A percentile compares a stretch with the other conserved stretches of the same genome.
phyloP scores from a whole-genome alignment of 2,797 vertebrate species.

The Anguilla obscura region DNA sequence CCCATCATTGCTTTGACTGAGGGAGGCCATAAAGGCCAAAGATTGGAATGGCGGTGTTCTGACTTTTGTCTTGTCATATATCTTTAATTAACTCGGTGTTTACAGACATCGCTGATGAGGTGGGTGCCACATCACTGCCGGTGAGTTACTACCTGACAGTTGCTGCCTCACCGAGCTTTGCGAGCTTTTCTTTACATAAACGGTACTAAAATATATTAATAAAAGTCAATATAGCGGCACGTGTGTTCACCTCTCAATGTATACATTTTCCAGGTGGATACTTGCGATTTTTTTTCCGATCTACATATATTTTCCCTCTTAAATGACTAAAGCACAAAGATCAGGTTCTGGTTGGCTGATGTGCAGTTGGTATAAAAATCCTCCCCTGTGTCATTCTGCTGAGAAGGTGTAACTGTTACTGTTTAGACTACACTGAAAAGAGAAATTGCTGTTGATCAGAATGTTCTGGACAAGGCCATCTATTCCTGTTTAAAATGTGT shows the following conservation, averaged over 20 bases:
- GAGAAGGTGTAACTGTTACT: not conserved
- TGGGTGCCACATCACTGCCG: not conserved
- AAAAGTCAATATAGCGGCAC: not conserved
- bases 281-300: not conserved
- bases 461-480: not conserved
- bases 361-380: not conserved
- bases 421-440: not conserved
- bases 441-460: not conserved
- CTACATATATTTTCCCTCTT: not conserved
- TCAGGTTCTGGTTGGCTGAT: not conserved
- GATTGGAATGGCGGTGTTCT: not conserved
- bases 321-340: not conserved
- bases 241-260: not conserved
- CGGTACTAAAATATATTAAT: not conserved
- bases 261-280: not conserved
- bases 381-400: too few species aligned
- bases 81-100: not conserved
- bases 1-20: not conserved
- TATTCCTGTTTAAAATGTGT: constrained; percentile 16
- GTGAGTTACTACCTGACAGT: not conserved
- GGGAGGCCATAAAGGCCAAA: not conserved
- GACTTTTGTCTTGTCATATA: not conserved
- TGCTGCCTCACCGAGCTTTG: not conserved
- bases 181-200: not conserved
- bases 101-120: not conserved